phyloP scores from a whole-genome alignment of 2,888 invertebrate species.

The Phaedon cochleariae region DNA sequence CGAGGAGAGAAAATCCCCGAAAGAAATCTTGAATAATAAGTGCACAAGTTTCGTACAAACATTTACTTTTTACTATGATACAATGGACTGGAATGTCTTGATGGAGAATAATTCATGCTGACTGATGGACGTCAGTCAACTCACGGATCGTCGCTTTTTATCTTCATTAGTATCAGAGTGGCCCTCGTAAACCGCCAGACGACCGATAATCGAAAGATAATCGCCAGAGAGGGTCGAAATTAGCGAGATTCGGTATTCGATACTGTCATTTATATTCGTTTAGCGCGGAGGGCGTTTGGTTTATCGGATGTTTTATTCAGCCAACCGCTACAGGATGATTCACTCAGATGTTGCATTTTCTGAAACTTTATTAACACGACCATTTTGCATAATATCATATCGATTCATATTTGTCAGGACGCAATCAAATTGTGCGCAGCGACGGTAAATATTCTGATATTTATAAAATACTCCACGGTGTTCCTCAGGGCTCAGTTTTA shows the following conservation, averaged over 20 bases:
- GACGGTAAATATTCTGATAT: too few relatives aligned
- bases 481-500: too few relatives aligned
- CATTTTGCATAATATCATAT: background rate
- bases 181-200: slow-evolving; percentile 44
- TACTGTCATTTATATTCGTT: slow-evolving; percentile 62
- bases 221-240: slow-evolving; percentile 55
- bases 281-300: slow-evolving; percentile 39
- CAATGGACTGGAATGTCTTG: too few relatives aligned
- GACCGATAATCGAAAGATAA: slow-evolving; percentile 59
- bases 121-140: slow-evolving; percentile 17
- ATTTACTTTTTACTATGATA: too few relatives aligned
- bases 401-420: too few relatives aligned
- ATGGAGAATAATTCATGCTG: background rate
- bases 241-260: slow-evolving; percentile 61
- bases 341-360: background rate
- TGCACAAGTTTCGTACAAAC: too few relatives aligned
- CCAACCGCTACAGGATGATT: background rate
- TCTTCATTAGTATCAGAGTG: slow-evolving; percentile 28
- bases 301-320: background rate
- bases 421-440: too few relatives aligned
- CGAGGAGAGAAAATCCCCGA: too few relatives aligned
- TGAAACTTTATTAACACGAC: too few relatives aligned
- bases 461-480: too few relatives aligned
- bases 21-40: too few relatives aligned
- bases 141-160: slow-evolving; percentile 19